A percentile compares a stretch with the other conserved stretches of the same genome.
Evolutionary conservation across 1,140 invertebrate species (phyloP).

Genomic region (Ostrea edulis): DNA sequence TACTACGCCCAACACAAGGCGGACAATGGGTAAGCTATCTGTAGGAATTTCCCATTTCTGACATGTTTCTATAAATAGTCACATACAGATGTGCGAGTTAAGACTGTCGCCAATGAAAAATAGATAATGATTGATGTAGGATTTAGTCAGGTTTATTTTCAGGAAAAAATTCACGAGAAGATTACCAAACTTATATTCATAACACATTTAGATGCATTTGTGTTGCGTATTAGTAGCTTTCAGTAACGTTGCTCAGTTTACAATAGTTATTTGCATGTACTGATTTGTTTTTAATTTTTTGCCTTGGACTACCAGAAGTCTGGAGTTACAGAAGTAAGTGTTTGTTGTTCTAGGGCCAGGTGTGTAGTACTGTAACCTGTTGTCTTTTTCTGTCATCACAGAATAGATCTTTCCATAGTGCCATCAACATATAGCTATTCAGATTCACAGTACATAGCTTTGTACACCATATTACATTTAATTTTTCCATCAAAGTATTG

Average conservation of each 20-base stretch:
- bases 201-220: background rate
- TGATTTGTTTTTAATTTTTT: slow-evolving; percentile 2
- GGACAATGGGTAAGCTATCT: slow-evolving; percentile 63
- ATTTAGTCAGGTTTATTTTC: background rate
- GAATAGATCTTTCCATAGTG: background rate
- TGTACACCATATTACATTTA: too few relatives aligned
- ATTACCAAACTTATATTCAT: background rate
- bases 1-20: slow-evolving; percentile 70
- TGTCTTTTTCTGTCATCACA: background rate
- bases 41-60: background rate
- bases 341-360: slow-evolving; percentile 23
- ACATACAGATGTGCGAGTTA: background rate
- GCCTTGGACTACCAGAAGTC: slow-evolving; percentile 1
- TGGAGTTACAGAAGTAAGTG: slow-evolving; percentile 29
- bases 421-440: background rate
- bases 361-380: background rate
- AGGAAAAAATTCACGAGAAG: background rate
- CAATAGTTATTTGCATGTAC: background rate
- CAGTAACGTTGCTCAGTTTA: background rate
- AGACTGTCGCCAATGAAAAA: background rate
- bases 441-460: too few relatives aligned
- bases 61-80: background rate
- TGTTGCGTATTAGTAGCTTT: background rate
- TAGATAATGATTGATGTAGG: background rate
- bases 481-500: too few relatives aligned